These are phyloP conservation scores for Smutsia temminckii DNA, from an alignment of 2,797 vertebrate species.

Conservation along the genomic window DNA sequence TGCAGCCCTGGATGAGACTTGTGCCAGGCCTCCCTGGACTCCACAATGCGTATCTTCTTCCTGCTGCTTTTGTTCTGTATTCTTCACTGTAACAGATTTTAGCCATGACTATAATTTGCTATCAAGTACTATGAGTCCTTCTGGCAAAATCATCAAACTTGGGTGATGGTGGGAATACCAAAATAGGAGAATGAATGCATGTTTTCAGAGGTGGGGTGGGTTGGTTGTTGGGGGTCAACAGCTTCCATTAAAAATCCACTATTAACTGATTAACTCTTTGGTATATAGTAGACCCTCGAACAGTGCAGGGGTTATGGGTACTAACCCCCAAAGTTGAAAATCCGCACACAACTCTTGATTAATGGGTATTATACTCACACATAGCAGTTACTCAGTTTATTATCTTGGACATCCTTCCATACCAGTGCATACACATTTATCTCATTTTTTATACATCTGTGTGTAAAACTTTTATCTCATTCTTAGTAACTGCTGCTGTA, in stretches of 20 bases:
- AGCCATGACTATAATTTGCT: conserved; percentile 35
- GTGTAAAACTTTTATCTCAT: conserved; percentile 1
- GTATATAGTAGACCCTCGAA: too few relatives aligned
- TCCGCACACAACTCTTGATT: background rate
- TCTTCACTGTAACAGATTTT: conserved; percentile 42
- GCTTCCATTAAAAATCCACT: background rate
- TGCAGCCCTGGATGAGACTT: conserved; percentile 7
- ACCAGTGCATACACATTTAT: background rate
- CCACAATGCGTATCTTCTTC: conserved; percentile 3
- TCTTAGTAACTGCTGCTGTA: background rate
- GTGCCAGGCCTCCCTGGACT: conserved; percentile 23
- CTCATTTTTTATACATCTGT: background rate
- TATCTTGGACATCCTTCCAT: background rate
- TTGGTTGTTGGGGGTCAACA: background rate
- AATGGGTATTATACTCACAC: background rate
- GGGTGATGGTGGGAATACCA: background rate
- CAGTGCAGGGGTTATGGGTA: too few relatives aligned
- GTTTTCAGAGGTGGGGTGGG: background rate
- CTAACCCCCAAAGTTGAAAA: too few relatives aligned
- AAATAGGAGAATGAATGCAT: background rate
- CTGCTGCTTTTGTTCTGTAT: conserved; percentile 25
- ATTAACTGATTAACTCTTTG: background rate
- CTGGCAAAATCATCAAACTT: conserved; percentile 21
- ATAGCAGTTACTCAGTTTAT: background rate
- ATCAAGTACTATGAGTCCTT: background rate